Conservation (phyloP, 2,113 vertebrate species). For the Ailuropoda melanoleuca region DNA sequence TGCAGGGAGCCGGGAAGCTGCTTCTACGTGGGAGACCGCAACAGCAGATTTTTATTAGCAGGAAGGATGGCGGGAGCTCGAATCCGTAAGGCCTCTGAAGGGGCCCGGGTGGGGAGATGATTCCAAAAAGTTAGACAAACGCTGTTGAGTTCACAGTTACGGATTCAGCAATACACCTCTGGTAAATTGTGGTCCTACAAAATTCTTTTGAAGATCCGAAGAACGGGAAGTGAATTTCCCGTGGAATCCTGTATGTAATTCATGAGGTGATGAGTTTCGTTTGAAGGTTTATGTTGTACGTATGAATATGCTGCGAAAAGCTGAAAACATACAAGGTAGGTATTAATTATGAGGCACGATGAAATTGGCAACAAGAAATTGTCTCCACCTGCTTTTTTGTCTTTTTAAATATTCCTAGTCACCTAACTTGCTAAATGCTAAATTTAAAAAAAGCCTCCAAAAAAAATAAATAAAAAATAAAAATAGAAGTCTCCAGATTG, state of each 20-base stretch:
- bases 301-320: neutral
- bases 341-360: neutral
- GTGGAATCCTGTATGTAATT: neutral
- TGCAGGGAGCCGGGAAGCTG: neutral
- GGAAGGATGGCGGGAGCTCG: neutral
- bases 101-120: neutral
- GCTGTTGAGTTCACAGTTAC: neutral
- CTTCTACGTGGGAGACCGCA: neutral
- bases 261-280: neutral
- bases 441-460: neutral
- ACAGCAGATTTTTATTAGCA: neutral
- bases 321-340: neutral
- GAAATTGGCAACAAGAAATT: slow-evolving; percentile 10
- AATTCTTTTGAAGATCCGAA: neutral
- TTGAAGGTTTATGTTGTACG: neutral
- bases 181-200: neutral
- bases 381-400: neutral
- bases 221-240: neutral
- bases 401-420: neutral
- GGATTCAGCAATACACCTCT: neutral
- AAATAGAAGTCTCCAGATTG: neutral
- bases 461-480: neutral
- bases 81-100: neutral
- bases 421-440: neutral
- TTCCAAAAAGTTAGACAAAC: neutral